Conservation (phyloP, 35 echinoderm and acorn worm species). For the Nesometra sesokonis region DNA sequence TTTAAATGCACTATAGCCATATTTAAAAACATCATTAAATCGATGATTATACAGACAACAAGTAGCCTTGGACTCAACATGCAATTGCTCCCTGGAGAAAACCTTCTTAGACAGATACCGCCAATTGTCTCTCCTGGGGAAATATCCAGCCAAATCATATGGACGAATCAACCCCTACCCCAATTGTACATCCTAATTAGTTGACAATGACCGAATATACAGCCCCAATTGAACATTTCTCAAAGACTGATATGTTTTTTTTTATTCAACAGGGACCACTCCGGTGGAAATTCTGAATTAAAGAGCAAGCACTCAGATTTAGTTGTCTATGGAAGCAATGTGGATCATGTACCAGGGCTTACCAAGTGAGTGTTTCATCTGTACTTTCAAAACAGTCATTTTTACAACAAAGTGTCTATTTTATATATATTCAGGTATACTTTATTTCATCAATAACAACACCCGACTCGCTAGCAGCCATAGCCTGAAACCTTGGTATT, state of each 20-base stretch:
- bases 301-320: conserved; percentile 21
- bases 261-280: conserved; percentile 46
- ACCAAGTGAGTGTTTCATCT: conserved; percentile 43
- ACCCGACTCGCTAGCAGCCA: too few species aligned
- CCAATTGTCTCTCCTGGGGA: neutral
- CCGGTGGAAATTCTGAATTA: conserved; percentile 50
- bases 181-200: neutral
- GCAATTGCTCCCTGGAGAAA: neutral
- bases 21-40: too few species aligned
- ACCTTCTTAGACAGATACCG: neutral
- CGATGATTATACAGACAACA: too few species aligned
- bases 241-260: neutral
- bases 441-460: too few species aligned
- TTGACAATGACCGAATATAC: neutral
- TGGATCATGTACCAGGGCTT: conserved; percentile 45
- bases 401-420: too few species aligned
- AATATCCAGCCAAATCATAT: neutral
- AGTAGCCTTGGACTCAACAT: too few species aligned
- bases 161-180: neutral
- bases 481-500: too few species aligned
- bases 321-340: conserved; percentile 48
- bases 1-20: too few species aligned
- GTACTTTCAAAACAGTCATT: too few species aligned
- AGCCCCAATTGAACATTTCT: neutral
- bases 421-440: too few species aligned